A percentile compares a stretch with the other conserved stretches of the same genome.
These are phyloP conservation scores for Tipula vernalis DNA, from an alignment of 2,888 invertebrate species.

Conservation along the genomic window DNA sequence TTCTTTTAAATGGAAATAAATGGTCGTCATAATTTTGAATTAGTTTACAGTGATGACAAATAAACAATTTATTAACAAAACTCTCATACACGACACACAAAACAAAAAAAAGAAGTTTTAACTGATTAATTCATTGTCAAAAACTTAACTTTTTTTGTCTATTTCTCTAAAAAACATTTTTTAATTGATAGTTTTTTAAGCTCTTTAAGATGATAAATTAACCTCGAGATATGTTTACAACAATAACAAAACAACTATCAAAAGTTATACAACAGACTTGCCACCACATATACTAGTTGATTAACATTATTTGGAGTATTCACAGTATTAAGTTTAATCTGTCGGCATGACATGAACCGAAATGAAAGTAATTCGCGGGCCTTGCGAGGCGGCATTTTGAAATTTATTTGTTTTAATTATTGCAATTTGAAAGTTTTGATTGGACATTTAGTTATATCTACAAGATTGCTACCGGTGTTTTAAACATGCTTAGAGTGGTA, in stretches of 20 bases:
- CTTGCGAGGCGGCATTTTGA: not conserved
- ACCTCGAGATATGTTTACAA: not conserved
- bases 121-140: not conserved
- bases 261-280: not conserved
- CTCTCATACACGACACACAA: not conserved
- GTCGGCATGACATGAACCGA: not conserved
- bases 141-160: not conserved
- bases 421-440: not conserved
- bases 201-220: conserved; percentile 4
- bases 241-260: not conserved
- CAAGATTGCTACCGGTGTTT: not conserved
- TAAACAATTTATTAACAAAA: not conserved
- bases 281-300: not conserved
- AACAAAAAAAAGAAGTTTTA: not conserved
- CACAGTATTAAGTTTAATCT: not conserved
- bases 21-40: not conserved
- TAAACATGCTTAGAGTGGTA: not conserved
- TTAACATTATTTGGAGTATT: not conserved
- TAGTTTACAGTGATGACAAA: not conserved
- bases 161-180: not conserved
- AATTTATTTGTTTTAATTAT: not conserved
- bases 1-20: not conserved
- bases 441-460: not conserved
- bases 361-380: not conserved
- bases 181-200: not conserved